Percentiles rank a stretch among this genome's conserved stretches.
Evolutionary conservation across 1,140 invertebrate genomes (phyloP).

Genomic region (Trichonephila clavata): DNA sequence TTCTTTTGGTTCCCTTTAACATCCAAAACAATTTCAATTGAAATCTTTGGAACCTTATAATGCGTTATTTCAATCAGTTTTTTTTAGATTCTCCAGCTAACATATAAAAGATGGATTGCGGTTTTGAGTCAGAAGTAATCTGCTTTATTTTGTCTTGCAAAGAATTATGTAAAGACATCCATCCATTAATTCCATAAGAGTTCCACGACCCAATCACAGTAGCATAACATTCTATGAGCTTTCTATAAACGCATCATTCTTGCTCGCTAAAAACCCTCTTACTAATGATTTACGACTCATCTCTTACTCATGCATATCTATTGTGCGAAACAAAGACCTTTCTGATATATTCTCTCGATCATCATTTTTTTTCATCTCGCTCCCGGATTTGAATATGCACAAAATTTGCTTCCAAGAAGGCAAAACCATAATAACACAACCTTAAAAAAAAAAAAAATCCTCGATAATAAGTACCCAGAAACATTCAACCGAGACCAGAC

Average conservation of each 20-base stretch:
- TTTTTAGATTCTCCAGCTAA: too few relatives aligned
- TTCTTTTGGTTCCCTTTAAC: too few relatives aligned
- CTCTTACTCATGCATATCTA: not conserved
- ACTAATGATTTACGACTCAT: not conserved
- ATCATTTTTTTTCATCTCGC: not conserved
- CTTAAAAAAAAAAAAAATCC: not conserved
- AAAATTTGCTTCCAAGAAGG: slow-evolving; percentile 7
- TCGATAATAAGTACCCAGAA: not conserved
- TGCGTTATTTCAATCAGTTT: too few relatives aligned
- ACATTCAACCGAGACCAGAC: not conserved
- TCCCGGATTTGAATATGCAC: slow-evolving; percentile 1
- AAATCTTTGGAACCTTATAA: too few relatives aligned
- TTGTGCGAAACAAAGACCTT: not conserved
- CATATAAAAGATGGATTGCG: too few relatives aligned
- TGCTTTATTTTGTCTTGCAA: too few relatives aligned
- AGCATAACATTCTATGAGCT: not conserved
- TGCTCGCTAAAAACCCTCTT: not conserved
- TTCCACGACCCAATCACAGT: not conserved
- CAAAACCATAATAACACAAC: slow-evolving; percentile 17
- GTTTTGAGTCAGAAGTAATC: too few relatives aligned
- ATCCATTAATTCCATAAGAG: not conserved
- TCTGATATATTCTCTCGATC: too few relatives aligned
- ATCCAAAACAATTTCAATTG: too few relatives aligned
- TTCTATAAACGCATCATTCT: not conserved
- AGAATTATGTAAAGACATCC: too few relatives aligned